phyloP scores from a whole-genome alignment of 1,140 invertebrate species.

The Trachymyrmex cornetzi region DNA sequence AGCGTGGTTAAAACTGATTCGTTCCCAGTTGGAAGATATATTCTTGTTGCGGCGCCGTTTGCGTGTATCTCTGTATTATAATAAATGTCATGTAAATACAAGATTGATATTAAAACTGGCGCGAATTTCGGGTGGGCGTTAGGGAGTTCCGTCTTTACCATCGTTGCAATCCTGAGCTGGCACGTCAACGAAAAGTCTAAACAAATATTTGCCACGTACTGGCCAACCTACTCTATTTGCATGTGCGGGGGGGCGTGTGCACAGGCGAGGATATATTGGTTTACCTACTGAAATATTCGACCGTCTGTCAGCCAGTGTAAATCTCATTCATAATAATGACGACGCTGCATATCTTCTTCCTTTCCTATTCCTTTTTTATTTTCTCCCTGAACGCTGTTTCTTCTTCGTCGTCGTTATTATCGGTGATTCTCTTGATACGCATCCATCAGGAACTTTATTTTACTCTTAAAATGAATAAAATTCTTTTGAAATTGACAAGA shows the following conservation, averaged over 20 bases:
- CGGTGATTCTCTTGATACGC: background rate
- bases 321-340: constrained; percentile 83
- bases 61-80: constrained; percentile 58
- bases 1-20: background rate
- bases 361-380: constrained; percentile 13
- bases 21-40: constrained; percentile 13
- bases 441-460: background rate
- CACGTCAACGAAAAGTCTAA: constrained; percentile 68
- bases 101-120: constrained; percentile 79
- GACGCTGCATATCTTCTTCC: constrained; percentile 34
- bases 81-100: constrained; percentile 76
- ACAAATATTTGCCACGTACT: constrained; percentile 78
- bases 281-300: constrained; percentile 81
- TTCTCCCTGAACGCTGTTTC: background rate
- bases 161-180: constrained; percentile 52
- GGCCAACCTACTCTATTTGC: constrained; percentile 77
- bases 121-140: constrained; percentile 67
- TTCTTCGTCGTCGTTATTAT: constrained; percentile 22
- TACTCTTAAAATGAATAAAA: background rate
- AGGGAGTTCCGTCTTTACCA: constrained; percentile 27
- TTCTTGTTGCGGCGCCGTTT: constrained; percentile 11
- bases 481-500: background rate
- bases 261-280: constrained; percentile 72
- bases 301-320: constrained; percentile 78
- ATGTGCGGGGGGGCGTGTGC: constrained; percentile 48